Base-by-base conservation (phyloP, 2,797 vertebrate species). In the Ciconia nigra region DNA sequence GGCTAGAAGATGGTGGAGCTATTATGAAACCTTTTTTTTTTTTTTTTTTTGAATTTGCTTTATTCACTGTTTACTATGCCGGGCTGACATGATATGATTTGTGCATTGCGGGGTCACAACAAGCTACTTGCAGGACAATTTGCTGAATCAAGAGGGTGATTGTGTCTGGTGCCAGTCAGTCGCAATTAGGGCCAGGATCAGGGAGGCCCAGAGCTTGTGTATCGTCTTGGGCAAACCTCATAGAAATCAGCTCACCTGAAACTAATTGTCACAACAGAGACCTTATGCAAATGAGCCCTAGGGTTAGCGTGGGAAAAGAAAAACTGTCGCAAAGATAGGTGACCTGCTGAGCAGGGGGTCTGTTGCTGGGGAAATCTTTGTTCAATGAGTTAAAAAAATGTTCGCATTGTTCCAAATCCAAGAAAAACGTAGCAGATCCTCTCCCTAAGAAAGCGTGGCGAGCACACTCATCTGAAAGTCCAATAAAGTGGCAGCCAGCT, bases 221-320 rank as follows among this genome's bases (percentile, higher is more conserved):
- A 98, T 98, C 98, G 97, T 98, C 98, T 98, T 98, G 98, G 97
- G 98, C 98, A 97, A 98, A 97, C 97, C 96, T 98, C 98, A 99
- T 99, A 99, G 98, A 99, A 99, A 99, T 98, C 99, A 99, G 99
- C 99, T 99, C 99, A 99, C 99, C 99, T 99, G 99, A 99, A 99
- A 99, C 98, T 99, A 99, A 99, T 99, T 98, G 98, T 99, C 98
- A 97, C 98, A 98, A 99, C 98, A 98, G 99, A 99, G 98, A 98
- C 98, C 98, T 98, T 98, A 99, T 99, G 99, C 99, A 99, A 99
- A 99, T 99, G 98, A 99, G 99, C 98, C 99, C 98, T 97, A 98
- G 99, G 99, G 99, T 99, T 99, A 99, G 99, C 99, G 99, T 99
- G 99, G 99, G 99, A 99, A 99, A 98, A 98, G 98, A 98, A 99